Base-by-base conservation (phyloP, 2,888 invertebrate species). In the Agrotis clavis region DNA sequence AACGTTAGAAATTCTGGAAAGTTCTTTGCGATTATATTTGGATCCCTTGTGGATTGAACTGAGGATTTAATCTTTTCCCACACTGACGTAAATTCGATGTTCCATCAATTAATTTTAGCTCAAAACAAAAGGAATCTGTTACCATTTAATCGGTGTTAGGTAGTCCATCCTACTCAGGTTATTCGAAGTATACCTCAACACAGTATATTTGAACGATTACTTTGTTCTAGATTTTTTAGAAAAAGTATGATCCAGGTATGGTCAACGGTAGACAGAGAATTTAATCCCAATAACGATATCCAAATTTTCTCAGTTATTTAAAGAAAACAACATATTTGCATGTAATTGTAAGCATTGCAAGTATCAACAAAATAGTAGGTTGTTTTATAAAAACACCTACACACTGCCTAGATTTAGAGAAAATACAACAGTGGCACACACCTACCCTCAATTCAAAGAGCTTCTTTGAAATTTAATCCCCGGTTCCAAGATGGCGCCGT, bases 381-480 rank as follows among this genome's bases (percentile, higher is more conserved):
- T 2, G 6, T 30, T 25, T 54, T 25, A 14, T 14, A 57, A 35
- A 57, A 35, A 57, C n/a, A n/a, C 47, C 35, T 53, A 30, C 50
- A 61, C 41, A 19, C 51, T 61, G 73, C 75, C 79, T 78, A 67
- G 68, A 77, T 74, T 71, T 78, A 65, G 19, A 68, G 70, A 61
- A 82, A 73, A 74, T 75, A 66, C 51, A 68, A 69, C 56, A 71
- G 61, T 72, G 62, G 71, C 73, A 66, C 74, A 78, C 51, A 74
- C 67, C 71, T 69, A 75, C 74, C 67, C 71, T 78, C 74, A 76
- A 87, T 85, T 81, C 77, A 86, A 89, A 91, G 90, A 89, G 87
- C 85, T 88, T 90, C 90, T 91, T 91, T 91, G 90, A 90, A 90
- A 91, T 91, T 91, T 92, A 92, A 92, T 92, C 90, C 90, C 86